Base-by-base conservation (phyloP, 1,140 invertebrate species). In the Chrysopa pallens region DNA sequence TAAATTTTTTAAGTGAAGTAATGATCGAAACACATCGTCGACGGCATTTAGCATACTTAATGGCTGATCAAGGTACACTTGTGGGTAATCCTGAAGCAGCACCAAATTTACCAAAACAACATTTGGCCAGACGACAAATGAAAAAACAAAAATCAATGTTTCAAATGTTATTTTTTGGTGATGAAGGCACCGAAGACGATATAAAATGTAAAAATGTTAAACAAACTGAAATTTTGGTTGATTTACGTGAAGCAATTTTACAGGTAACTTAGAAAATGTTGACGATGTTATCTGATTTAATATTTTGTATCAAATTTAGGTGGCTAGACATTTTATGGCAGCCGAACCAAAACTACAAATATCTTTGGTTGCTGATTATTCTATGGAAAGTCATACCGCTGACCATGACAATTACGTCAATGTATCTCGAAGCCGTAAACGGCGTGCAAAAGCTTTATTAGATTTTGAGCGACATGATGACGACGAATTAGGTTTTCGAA, bases 401-500 rank as follows among this genome's bases (percentile, higher is more conserved):
- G 95, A 98, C 64, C 82, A 93, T 61, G 85, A 94, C 51, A 84
- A 84, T 60, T 98, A 92, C 63, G 78, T 92, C 8, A 90, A 87
- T 67, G 90, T 87, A 7, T 86, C 85, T 8, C 72, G 82, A 47
- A 88, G 79, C 52, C 76, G 90, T 45, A 80, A 83, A 49, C 72
- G 92, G 54, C 68, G 94, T 50, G 95, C 94, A 7, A 96, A 98
- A 66, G 95, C 95, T 1, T 64, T 96, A 45, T 15, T 48, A 78
- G 92, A 99, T 68, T 99, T 99, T 74, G 92, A 98, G 63, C 72
- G 93, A 49, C 84, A 95, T 57, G 95, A 98, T 67, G 91, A 96
- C 57, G 94, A 98, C 68, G 96, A 99, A 66, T 66, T 99, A 17
- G 94, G 94, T 27, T 98, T 99, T 64, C 73, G 91, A 39, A 94